phyloP scores from a whole-genome alignment of 2,888 invertebrate species.

The Spodoptera exigua region DNA sequence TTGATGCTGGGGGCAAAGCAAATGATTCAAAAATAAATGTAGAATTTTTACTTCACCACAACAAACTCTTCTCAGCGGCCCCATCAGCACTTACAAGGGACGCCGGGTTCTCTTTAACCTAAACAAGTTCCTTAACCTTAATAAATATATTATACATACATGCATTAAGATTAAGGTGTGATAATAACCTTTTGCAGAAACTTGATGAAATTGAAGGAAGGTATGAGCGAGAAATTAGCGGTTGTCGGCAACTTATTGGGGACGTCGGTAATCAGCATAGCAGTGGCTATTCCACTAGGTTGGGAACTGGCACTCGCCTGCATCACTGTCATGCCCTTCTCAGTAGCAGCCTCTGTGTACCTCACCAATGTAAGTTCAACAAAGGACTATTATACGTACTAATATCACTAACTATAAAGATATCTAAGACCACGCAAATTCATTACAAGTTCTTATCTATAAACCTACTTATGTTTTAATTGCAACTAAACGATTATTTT shows the following conservation, averaged over 20 bases:
- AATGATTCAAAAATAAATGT: too few relatives aligned
- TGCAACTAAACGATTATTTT: conserved; percentile 16
- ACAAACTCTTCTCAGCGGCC: too few relatives aligned
- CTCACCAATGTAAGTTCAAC: conserved; percentile 91
- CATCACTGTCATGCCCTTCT: conserved; percentile 93
- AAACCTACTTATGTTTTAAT: conserved; percentile 9
- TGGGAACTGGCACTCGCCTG: conserved; percentile 96
- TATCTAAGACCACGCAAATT: not conserved
- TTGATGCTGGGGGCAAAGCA: too few relatives aligned
- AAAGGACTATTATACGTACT: not conserved
- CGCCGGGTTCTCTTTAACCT: too few relatives aligned
- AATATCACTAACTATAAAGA: not conserved
- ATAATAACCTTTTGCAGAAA: conserved; percentile 89
- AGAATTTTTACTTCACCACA: too few relatives aligned
- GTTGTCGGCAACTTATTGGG: conserved; percentile 92
- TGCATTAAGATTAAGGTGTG: too few relatives aligned
- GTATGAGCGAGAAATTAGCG: conserved; percentile 94
- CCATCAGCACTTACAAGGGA: too few relatives aligned
- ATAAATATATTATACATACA: too few relatives aligned
- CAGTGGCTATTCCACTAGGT: conserved; percentile 93
- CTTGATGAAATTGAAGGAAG: conserved; percentile 93
- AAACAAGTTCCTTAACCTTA: too few relatives aligned
- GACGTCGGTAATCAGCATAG: conserved; percentile 91
- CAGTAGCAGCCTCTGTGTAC: conserved; percentile 92
- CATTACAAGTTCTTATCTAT: conserved; percentile 2